phyloP scores from a whole-genome alignment of 92 coral and sea anemone species.

The Hydrozoanthus gracilis region DNA sequence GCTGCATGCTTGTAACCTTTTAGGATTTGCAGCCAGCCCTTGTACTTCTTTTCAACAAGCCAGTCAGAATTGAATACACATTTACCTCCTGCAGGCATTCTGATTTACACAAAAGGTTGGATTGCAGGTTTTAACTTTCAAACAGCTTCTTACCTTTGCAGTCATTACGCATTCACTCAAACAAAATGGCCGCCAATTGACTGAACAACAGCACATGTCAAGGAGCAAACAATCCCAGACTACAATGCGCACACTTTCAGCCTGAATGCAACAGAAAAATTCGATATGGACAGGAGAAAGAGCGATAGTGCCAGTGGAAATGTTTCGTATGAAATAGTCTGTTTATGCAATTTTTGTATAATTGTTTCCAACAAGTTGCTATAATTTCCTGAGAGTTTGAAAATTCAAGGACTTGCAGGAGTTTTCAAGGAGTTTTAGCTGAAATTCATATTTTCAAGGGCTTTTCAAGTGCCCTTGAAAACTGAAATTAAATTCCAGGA shows the following conservation, averaged over 20 bases:
- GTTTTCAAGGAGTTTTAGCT: background rate
- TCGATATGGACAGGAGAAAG: background rate
- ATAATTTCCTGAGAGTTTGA: no score
- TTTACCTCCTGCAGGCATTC: no score
- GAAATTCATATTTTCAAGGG: background rate
- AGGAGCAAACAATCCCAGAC: background rate
- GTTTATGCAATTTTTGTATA: background rate
- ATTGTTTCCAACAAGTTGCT: no score
- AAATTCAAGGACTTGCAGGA: background rate
- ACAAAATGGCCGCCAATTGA: background rate
- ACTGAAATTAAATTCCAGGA: no score
- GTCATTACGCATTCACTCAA: background rate
- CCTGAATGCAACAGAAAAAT: background rate
- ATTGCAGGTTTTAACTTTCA: background rate
- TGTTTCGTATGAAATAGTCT: background rate
- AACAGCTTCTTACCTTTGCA: conserved; percentile 2
- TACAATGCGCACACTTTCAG: background rate
- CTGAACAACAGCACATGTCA: conserved; percentile 17
- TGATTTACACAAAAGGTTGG: no score
- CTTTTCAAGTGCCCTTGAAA: conserved; percentile 11
- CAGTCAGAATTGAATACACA: conserved; percentile 60
- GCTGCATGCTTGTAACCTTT: conserved; percentile 31
- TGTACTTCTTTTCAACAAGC: conserved; percentile 56
- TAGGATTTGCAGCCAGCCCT: conserved; percentile 53
- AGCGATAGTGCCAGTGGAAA: background rate